Base-by-base conservation (phyloP, 1,140 invertebrate species). In the Heliconius hermathena region DNA sequence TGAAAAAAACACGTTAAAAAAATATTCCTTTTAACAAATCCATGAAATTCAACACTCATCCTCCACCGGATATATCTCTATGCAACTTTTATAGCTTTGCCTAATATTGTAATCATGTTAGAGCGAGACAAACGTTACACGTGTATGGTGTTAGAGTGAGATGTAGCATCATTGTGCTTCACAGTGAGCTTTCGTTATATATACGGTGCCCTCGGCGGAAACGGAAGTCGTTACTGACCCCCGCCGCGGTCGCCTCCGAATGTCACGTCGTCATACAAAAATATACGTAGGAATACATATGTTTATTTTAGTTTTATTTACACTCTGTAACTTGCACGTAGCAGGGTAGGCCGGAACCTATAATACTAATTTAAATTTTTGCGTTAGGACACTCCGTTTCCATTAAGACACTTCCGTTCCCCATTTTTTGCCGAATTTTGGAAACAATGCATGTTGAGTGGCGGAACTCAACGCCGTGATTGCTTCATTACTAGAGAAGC, bases 171-270 rank as follows among this genome's bases (percentile, higher is more conserved):
- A 76, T 54, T 76, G 60, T 60, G 74, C 74, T 76, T 38, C 74
- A 66, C 60, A 66, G 60, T 26, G 60, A 66, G 74, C 38, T 60
- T 70, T 66, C 74, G 74, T 38, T 49, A 76, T 66, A 71, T n/a
- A 74, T 74, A 46, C 71, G 20, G 54, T 54, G 41, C 82, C 71
- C 75, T 76, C 77, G 84, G 81, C 85, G 89, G 89, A 90, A 85
- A 71, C 84, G 89, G 89, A 89, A 87, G 88, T 88, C 88, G 88
- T 89, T 89, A 89, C 83, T 79, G 46, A 72, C 81, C 78, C 79
- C 80, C 76, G 78, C 79, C 71, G 71, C 49, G 82, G 75, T 81
- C 75, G 77, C 71, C 79, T 82, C 74, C 74, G 26, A 76, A 73
- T 73, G 74, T 80, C 79, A 49, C 74, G 41, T 54, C 73, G 41